Percentiles rank a stretch among this genome's conserved stretches.
Evolutionary conservation across 2,888 invertebrate species (phyloP).

Genomic region (Bhutanitis thaidina): DNA sequence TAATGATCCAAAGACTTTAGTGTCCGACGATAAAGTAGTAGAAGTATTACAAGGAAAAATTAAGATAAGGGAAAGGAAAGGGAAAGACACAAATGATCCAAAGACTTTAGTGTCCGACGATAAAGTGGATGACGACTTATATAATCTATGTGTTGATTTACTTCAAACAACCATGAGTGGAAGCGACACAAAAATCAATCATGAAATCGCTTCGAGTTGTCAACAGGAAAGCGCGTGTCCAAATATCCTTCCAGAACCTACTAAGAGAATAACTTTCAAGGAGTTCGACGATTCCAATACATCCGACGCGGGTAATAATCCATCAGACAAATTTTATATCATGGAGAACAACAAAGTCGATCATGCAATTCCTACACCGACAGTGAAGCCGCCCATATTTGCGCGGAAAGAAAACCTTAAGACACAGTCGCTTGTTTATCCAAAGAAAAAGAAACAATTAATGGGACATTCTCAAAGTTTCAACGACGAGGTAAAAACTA

Average conservation of each 20-base stretch:
- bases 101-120: background rate
- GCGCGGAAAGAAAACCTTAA: background rate
- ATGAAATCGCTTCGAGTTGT: background rate
- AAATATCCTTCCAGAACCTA: background rate
- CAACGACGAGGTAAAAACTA: background rate
- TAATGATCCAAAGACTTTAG: background rate
- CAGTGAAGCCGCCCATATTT: background rate
- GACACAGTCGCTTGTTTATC: background rate
- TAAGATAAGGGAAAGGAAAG: constrained; percentile 37
- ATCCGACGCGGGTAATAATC: background rate
- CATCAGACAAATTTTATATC: constrained; percentile 1
- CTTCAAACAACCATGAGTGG: constrained; percentile 47
- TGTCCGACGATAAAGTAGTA: background rate
- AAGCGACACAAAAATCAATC: background rate
- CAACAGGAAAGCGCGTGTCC: background rate
- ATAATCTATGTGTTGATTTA: constrained; percentile 56
- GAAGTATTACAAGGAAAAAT: constrained; percentile 21
- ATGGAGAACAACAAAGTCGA: background rate
- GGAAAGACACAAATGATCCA: background rate
- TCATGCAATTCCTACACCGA: background rate
- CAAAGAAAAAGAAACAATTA: background rate
- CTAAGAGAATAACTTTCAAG: background rate
- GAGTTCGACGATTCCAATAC: background rate
- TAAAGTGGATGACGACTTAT: constrained; percentile 27
- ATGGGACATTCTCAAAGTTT: background rate